Evolutionary conservation across 37 sponge, comb jelly and placozoan species (phyloP), one percentile per base, ranked within the genome.

Genomic region (Eunapius fragilis): DNA sequence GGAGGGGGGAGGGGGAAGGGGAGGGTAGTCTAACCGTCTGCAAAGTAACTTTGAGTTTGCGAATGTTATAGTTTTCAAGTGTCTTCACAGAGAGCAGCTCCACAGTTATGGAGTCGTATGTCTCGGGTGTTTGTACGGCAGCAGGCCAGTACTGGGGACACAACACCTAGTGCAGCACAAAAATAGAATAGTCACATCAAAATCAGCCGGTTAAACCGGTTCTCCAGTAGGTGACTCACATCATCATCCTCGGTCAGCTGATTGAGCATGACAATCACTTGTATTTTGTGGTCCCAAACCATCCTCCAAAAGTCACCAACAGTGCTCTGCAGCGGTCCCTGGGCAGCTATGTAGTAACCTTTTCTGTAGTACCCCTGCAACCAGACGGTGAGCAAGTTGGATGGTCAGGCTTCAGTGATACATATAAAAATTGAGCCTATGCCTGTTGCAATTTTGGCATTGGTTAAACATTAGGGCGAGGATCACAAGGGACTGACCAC

Each of bases 121-220:
- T 68, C 74, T 90, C 48, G 23, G 88, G 37, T 37, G 31, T 77
- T 5, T 77, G 68, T 1, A 37, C 34, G 11, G 26, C 50, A 10
- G 41, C 80, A 0, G 96, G 96, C 96, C 96, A 95, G 88, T 95
- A 95, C 70, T 87, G 77, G 2, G 85, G 72, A 83, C 96, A 89
- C 77, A 84, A 81, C 50, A 87, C 88, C 96, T 95, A 58, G 68
- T 17, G 10, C 3, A 32, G 10, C 25, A 69, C 30, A 11, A 30
- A 76, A 3, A 4, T 10, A 17, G 3, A 37, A 41, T 28, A 37
- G 80, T 3, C 68, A 37, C 80, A 67, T 48, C 28, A 45, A 25
- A 11, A 37, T 76, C 67, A 26, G 69, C 25, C 30, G 22, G 73
- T 58, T 11, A 58, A 19, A 58, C 58, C 17, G 14, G 58, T 58